Percentiles rank a stretch among this genome's conserved stretches.
These are phyloP conservation scores for Tiliacea citrago DNA, from an alignment of 2,888 invertebrate species.

Conservation along the genomic window DNA sequence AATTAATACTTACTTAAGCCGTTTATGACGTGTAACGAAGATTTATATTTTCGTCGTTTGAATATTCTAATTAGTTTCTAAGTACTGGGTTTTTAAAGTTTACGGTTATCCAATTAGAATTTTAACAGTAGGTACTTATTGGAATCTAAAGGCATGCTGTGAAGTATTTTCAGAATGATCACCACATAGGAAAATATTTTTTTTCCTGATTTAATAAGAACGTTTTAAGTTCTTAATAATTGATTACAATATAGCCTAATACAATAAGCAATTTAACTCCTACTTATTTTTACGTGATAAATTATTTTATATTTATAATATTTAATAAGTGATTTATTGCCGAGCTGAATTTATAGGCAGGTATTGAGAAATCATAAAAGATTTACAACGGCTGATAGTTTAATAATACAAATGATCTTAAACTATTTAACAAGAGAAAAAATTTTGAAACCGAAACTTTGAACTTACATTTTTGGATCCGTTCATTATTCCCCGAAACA, in stretches of 20 bases:
- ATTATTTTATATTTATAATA: too few relatives aligned
- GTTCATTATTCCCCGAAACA: conserved; percentile 45
- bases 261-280: too few relatives aligned
- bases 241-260: background rate
- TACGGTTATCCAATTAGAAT: conserved; percentile 15
- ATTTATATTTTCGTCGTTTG: conserved; percentile 52
- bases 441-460: background rate
- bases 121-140: background rate
- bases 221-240: background rate
- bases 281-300: too few relatives aligned
- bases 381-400: background rate
- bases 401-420: background rate
- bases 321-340: too few relatives aligned
- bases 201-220: background rate
- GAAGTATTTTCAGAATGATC: background rate
- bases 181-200: background rate
- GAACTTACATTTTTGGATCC: background rate
- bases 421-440: conserved; percentile 10
- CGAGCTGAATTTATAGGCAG: too few relatives aligned
- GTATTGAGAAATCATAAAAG: too few relatives aligned
- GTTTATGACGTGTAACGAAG: conserved; percentile 70
- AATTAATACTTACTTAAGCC: conserved; percentile 76
- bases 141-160: background rate
- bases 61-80: conserved; percentile 48
- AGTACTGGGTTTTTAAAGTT: background rate